Percentiles rank a stretch among this genome's conserved stretches.
phyloP scores from a whole-genome alignment of 2,888 invertebrate species.

The Allolobophora icterica region DNA sequence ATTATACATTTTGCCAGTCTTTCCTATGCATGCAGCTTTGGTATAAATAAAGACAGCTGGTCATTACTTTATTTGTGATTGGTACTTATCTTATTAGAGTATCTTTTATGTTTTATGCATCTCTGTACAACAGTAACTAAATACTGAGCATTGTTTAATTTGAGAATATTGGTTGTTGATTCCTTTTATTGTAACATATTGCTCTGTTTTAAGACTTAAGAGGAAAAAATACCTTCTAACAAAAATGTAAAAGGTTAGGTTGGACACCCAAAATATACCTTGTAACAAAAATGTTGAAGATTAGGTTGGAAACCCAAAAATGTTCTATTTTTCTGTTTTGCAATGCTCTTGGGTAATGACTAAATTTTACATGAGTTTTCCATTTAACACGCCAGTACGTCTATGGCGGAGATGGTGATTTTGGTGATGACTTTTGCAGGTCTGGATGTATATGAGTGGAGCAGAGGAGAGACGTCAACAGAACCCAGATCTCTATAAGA shows the following conservation, averaged over 20 bases:
- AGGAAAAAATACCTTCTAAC: neutral
- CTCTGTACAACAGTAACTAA: neutral
- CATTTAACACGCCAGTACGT: no score
- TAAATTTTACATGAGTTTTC: no score
- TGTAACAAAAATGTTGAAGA: no score
- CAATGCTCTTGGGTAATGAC: no score
- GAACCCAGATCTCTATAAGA: constrained; percentile 54
- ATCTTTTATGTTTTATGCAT: no score
- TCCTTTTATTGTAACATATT: neutral
- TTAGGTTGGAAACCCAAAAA: no score
- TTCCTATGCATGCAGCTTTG: neutral
- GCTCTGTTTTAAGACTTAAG: neutral
- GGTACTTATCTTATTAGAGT: neutral
- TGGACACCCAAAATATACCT: neutral
- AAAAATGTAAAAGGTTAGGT: no score
- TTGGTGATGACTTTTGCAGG: constrained; percentile 48
- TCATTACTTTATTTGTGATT: no score
- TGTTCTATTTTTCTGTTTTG: no score
- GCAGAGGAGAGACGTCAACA: constrained; percentile 74
- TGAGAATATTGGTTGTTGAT: neutral
- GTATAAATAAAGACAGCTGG: neutral
- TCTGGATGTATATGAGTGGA: constrained; percentile 85
- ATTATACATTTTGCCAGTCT: neutral
- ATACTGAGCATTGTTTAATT: neutral
- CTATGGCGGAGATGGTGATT: neutral